These are phyloP conservation scores for Nymphalis c-album DNA, from an alignment of 2,888 invertebrate genomes.

Conservation along the genomic window DNA sequence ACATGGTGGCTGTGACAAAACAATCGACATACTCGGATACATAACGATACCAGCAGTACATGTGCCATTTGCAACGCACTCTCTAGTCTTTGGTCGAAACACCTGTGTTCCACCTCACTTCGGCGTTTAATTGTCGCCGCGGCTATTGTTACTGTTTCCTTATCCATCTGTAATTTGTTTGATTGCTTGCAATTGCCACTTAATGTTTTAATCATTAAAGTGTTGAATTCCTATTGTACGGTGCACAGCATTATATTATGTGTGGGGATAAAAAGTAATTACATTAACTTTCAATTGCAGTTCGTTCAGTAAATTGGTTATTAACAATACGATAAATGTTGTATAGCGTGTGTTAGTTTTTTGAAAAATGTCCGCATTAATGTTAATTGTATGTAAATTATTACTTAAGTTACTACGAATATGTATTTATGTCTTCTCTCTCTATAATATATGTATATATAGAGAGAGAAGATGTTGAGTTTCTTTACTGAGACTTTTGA, in stretches of 20 bases:
- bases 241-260: conserved; percentile 51
- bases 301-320: conserved; percentile 55
- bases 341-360: conserved; percentile 46
- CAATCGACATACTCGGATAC: no score
- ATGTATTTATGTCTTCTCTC: no score
- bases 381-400: conserved; percentile 11
- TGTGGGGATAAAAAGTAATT: conserved; percentile 52
- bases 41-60: not conserved
- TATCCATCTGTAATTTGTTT: conserved; percentile 74
- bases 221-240: conserved; percentile 61
- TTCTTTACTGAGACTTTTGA: no score
- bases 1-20: no score
- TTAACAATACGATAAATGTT: conserved; percentile 63
- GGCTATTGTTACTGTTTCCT: conserved; percentile 71
- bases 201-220: conserved; percentile 73
- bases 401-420: conserved; percentile 1
- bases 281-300: conserved; percentile 57
- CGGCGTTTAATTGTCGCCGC: conserved; percentile 72
- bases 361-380: conserved; percentile 11
- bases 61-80: conserved; percentile 11
- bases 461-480: no score
- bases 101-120: conserved; percentile 61
- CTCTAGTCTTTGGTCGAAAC: conserved; percentile 38
- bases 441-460: no score
- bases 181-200: conserved; percentile 70